Percentiles rank a stretch among this genome's conserved stretches.
These are phyloP conservation scores for Megalopta genalis DNA, from an alignment of 1,140 invertebrate species.

Conservation along the genomic window DNA sequence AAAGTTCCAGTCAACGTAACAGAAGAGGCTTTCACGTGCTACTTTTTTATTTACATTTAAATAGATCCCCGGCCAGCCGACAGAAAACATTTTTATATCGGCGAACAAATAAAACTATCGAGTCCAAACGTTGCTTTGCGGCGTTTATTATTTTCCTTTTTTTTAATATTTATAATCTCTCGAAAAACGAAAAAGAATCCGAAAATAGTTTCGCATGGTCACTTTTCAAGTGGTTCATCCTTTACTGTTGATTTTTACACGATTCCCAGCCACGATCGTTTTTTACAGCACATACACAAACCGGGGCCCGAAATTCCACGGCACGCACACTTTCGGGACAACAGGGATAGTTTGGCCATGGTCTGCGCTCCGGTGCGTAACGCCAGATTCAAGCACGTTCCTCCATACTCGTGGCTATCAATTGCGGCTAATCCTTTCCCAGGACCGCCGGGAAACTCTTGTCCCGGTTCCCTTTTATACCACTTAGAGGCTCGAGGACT, in stretches of 20 bases:
- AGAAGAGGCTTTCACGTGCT: no score
- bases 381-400: conserved; percentile 52
- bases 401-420: conserved; percentile 63
- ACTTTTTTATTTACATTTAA: no score
- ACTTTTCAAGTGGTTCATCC: neutral
- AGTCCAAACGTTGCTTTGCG: no score
- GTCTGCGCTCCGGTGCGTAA: conserved; percentile 40
- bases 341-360: conserved; percentile 20
- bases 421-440: conserved; percentile 65
- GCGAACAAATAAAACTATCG: no score
- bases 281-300: neutral
- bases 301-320: neutral
- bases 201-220: neutral
- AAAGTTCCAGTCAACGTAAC: no score
- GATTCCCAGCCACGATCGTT: neutral
- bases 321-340: conserved; percentile 1
- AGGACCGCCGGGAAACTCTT: conserved; percentile 58
- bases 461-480: conserved; percentile 17
- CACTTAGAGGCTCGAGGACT: no score
- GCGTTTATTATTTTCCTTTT: no score
- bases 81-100: no score
- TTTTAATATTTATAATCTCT: no score
- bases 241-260: neutral
- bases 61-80: no score
- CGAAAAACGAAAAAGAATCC: no score